Evolutionary conservation across 2,888 invertebrate species (phyloP).

Genomic region (Tinea pellionella): DNA sequence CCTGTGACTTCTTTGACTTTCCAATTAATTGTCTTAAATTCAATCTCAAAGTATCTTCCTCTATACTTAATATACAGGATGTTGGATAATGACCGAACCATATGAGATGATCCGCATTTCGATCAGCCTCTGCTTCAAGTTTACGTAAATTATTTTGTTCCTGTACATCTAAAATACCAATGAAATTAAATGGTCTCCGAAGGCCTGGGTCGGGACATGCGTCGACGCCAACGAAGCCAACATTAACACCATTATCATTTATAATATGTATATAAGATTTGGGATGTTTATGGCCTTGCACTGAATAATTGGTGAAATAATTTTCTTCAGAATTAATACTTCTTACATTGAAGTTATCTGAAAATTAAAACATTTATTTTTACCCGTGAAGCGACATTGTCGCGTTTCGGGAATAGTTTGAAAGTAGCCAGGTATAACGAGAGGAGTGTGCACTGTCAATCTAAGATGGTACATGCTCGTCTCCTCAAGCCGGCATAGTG

Average conservation of each 20-base stretch:
- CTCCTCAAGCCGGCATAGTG: no score
- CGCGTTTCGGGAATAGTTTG: no score
- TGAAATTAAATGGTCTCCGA: conserved; percentile 89
- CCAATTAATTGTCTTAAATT: conserved; percentile 70
- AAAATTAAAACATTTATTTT: conserved; percentile 6
- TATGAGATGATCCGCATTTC: conserved; percentile 49
- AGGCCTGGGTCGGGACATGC: conserved; percentile 90
- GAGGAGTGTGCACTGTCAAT: no score
- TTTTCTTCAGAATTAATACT: conserved; percentile 76
- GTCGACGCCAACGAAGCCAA: conserved; percentile 88
- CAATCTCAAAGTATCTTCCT: conserved; percentile 54
- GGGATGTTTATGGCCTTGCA: conserved; percentile 76
- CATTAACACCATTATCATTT: conserved; percentile 68
- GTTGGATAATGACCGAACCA: conserved; percentile 94
- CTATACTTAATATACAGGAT: conserved; percentile 80
- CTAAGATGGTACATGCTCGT: no score
- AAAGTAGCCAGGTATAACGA: no score
- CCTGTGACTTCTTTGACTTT: conserved; percentile 71
- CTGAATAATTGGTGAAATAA: conserved; percentile 81
- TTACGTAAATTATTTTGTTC: conserved; percentile 70
- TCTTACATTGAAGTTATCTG: conserved; percentile 91
- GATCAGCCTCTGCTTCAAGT: conserved; percentile 67
- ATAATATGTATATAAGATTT: conserved; percentile 78
- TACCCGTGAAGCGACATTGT: no score
- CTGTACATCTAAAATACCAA: conserved; percentile 75